Evolutionary conservation across 2,888 invertebrate species (phyloP).

Genomic region (Fragum fragum): DNA sequence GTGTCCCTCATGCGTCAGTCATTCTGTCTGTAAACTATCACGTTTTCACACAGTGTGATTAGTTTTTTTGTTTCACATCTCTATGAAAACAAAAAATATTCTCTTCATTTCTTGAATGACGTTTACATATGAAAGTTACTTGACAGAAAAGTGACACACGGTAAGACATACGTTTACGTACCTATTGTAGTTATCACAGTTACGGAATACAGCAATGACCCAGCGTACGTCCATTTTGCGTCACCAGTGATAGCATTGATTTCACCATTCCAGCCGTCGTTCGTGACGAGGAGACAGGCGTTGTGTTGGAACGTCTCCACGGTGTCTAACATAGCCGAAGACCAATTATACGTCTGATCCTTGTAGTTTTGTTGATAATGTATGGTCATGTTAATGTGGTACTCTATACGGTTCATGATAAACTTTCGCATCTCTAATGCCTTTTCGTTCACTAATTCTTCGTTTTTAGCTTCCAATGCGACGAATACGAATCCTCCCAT

Average conservation of each 20-base stretch:
- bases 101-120: no score
- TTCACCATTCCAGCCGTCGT: conserved; percentile 91
- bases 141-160: no score
- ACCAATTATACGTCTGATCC: conserved; percentile 91
- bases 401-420: conserved; percentile 23
- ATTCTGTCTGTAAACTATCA: no score
- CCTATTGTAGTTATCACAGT: conserved; percentile 96
- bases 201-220: conserved; percentile 94
- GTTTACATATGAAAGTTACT: no score
- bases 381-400: conserved; percentile 23
- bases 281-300: conserved; percentile 92
- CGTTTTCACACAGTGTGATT: no score
- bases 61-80: no score
- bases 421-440: conserved; percentile 46
- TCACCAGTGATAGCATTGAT: conserved; percentile 86
- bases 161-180: conserved; percentile 80
- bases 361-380: conserved; percentile 23
- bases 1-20: no score
- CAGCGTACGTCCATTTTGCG: conserved; percentile 94
- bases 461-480: conserved; percentile 89
- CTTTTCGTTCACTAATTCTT: conserved; percentile 67
- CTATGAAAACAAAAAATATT: no score
- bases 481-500: conserved; percentile 97
- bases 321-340: conserved; percentile 93
- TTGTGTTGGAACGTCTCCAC: conserved; percentile 93